Evolutionary conservation across 1,140 invertebrate genomes (phyloP).

Genomic region (Caenorhabditis remanei): DNA sequence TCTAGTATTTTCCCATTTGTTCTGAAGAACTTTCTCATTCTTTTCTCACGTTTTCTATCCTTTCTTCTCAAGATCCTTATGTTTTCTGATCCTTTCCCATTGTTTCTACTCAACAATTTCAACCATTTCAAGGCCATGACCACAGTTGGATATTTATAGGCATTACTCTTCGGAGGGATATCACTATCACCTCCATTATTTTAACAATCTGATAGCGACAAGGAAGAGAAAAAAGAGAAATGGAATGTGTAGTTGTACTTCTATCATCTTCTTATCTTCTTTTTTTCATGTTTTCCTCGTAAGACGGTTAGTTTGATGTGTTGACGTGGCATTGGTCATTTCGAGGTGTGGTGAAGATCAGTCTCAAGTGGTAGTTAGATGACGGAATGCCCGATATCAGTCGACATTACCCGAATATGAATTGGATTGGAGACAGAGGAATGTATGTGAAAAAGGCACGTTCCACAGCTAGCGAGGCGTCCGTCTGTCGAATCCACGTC

Average conservation of each 20-base stretch:
- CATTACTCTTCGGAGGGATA: not conserved
- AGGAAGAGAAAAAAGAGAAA: constrained; percentile 46
- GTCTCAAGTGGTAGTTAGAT: constrained; percentile 30
- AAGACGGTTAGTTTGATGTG: not conserved
- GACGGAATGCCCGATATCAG: not conserved
- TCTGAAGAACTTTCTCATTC: not conserved
- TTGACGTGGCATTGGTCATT: constrained; percentile 45
- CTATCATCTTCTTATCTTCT: constrained; percentile 2
- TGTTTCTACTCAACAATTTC: constrained; percentile 9
- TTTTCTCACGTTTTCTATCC: constrained; percentile 2
- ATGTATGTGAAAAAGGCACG: constrained; percentile 35
- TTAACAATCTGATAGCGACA: constrained; percentile 51
- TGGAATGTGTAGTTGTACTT: constrained; percentile 55
- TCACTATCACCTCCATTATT: constrained; percentile 8
- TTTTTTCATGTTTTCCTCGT: constrained; percentile 22
- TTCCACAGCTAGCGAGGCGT: constrained; percentile 24
- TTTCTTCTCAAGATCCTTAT: constrained; percentile 1
- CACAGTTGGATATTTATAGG: constrained; percentile 51
- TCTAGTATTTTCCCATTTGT: not conserved
- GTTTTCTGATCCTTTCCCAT: constrained; percentile 47
- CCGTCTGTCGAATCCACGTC: constrained; percentile 36
- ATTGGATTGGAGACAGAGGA: constrained; percentile 10
- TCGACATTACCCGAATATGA: constrained; percentile 38
- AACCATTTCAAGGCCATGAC: constrained; percentile 25
- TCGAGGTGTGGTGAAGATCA: constrained; percentile 42